phyloP scores from a whole-genome alignment of 2,113 vertebrate genomes.

The Brachyhypopomus gauderio region DNA sequence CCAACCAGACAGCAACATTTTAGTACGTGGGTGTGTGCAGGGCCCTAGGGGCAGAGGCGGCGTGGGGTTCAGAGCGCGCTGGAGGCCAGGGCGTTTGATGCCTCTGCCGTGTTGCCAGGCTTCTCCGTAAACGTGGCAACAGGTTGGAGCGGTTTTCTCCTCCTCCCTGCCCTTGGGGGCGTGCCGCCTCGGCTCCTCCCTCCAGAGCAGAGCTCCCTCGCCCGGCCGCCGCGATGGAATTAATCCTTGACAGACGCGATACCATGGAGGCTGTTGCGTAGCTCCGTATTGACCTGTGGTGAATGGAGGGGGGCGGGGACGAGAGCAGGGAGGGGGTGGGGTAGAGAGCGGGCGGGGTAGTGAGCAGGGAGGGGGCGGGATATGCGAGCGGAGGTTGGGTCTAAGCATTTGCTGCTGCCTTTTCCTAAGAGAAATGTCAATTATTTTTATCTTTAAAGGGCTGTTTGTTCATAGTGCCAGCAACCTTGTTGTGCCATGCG shows the following conservation, averaged over 20 bases:
- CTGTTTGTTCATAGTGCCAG: slow-evolving; percentile 6
- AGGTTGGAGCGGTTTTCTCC: slow-evolving; percentile 23
- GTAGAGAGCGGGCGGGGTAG: too few relatives aligned
- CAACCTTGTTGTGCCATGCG: slow-evolving; percentile 30
- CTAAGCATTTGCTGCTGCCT: slow-evolving; percentile 18
- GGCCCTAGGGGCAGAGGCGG: slow-evolving; percentile 30
- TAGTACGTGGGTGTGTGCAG: slow-evolving; percentile 25
- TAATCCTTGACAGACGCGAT: neutral
- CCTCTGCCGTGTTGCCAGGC: slow-evolving; percentile 17
- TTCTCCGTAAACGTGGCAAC: slow-evolving; percentile 37
- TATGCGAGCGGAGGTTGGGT: neutral
- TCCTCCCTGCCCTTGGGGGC: slow-evolving; percentile 16
- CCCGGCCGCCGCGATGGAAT: slow-evolving; percentile 14
- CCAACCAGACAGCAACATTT: slow-evolving; percentile 37
- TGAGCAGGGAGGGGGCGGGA: too few relatives aligned
- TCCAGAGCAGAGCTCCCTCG: slow-evolving; percentile 11
- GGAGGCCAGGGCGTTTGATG: slow-evolving; percentile 36
- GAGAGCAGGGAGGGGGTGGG: too few relatives aligned
- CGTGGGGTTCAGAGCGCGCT: slow-evolving; percentile 27
- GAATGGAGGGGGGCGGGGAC: neutral
- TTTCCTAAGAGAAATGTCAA: slow-evolving; percentile 20
- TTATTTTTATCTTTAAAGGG: slow-evolving; percentile 35
- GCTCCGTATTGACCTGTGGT: neutral
- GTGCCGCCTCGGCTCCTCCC: slow-evolving; percentile 19
- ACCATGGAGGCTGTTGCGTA: slow-evolving; percentile 12